Base-by-base conservation (phyloP, 1,140 invertebrate genomes). In the Asobara japonica region DNA sequence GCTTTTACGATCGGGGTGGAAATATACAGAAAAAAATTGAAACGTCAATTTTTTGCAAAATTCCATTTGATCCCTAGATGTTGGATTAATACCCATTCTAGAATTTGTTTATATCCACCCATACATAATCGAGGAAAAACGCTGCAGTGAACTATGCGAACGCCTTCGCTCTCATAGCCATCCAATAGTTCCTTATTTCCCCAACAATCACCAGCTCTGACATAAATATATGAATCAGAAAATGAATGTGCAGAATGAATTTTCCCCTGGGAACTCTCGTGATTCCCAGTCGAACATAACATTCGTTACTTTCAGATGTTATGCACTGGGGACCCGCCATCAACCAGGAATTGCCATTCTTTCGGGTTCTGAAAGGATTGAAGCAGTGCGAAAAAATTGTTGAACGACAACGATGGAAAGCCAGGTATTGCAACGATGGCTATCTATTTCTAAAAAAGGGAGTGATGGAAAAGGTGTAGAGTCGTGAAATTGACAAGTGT, bases 401-500 rank as follows among this genome's bases (percentile, higher is more conserved):
- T 1, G 10, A 10, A 33, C 5, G 27, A 29, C 33, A 16, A 33
- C 31, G 7, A n/a, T 31, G 33, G 16, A 60, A 69, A 30, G 51
- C 3, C n/a, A n/a, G 18, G 51, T 27, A 11, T 56, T 27, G 11
- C 51, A 56, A 27, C 51, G 51, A 56, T 56, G 22, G 25, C 20
- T 25, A 27, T 25, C 20, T 56, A 56, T 56, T 56, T 56, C 22
- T 56, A 27, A 56, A 27, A 56, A 56, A 56, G 22, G 20, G 51
- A 6, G 11, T 1, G 2, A 27, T 1, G 11, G 30, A 60, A 66
- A 56, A 51, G 25, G 62, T 67, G 65, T 71, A 71, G 73, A 66
- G 69, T 45, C 18, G 62, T 45, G 51, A 76, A 76, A 73, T 76
- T 68, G 71, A 71, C 71, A 65, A 73, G 71, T 68, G 74, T 76